phyloP scores from a whole-genome alignment of 2,888 invertebrate genomes.

The Trichacis sp. region DNA sequence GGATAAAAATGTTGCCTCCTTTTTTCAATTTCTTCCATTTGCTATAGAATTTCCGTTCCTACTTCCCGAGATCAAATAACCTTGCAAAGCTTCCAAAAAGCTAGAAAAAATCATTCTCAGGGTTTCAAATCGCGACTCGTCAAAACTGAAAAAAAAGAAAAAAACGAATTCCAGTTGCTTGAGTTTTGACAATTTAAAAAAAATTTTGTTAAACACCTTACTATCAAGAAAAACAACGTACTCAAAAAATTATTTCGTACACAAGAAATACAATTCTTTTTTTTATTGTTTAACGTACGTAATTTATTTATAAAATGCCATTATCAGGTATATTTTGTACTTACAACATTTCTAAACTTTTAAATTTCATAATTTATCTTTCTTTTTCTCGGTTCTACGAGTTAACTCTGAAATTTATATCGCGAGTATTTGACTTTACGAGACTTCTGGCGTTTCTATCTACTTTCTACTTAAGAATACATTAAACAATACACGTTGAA shows the following conservation, averaged over 20 bases:
- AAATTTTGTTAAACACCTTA: no score
- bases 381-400: slow-evolving; percentile 7
- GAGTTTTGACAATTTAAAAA: no score
- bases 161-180: no score
- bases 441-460: slow-evolving; percentile 10
- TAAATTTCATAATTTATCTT: slow-evolving; percentile 18
- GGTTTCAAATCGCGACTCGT: no score
- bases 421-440: slow-evolving; percentile 17
- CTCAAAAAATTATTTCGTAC: slow-evolving; percentile 1
- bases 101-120: no score
- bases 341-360: slow-evolving; percentile 37
- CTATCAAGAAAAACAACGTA: no score
- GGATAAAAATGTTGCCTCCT: no score
- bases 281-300: slow-evolving; percentile 25
- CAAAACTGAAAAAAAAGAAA: no score
- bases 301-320: slow-evolving; percentile 39
- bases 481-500: slow-evolving; percentile 6
- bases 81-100: no score
- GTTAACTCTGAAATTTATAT: slow-evolving; percentile 19
- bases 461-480: slow-evolving; percentile 16
- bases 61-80: no score
- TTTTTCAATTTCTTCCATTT: no score
- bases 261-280: slow-evolving; percentile 1
- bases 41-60: no score
- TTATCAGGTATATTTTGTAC: slow-evolving; percentile 43